Conservation (phyloP, 2,888 invertebrate genomes). For the Drosophila recens region DNA sequence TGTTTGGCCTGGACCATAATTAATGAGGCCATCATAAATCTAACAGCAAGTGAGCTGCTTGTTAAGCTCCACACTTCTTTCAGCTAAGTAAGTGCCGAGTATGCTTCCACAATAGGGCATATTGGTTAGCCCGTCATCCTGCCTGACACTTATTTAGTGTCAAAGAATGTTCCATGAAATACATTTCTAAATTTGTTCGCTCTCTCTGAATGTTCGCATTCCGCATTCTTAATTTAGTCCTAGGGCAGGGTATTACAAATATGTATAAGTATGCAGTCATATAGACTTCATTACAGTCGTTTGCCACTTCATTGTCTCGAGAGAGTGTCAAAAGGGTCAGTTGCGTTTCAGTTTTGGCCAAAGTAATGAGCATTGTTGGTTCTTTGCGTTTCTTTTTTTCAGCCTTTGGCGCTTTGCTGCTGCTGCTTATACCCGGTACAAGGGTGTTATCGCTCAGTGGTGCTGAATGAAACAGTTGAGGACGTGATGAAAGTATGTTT, state of each 20-base stretch:
- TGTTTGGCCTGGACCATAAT: constrained; percentile 61
- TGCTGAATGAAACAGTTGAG: background rate
- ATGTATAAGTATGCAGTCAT: constrained; percentile 21
- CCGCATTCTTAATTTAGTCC: background rate
- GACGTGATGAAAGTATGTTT: too few species aligned
- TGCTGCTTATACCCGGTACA: background rate
- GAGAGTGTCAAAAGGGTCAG: constrained; percentile 54
- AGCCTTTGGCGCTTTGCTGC: background rate
- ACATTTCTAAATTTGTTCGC: background rate
- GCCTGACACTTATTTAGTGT: background rate
- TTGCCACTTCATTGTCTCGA: constrained; percentile 32
- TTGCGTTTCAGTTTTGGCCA: constrained; percentile 22
- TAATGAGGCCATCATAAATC: constrained; percentile 78
- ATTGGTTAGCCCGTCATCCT: constrained; percentile 5
- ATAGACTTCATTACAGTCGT: constrained; percentile 24
- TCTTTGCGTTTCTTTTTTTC: background rate
- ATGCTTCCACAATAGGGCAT: constrained; percentile 20
- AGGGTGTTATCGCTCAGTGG: background rate
- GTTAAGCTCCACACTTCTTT: constrained; percentile 6
- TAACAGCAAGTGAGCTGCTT: constrained; percentile 36
- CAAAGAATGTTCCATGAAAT: background rate
- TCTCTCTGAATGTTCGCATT: background rate
- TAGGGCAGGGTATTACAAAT: constrained; percentile 28
- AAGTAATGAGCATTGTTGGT: constrained; percentile 51
- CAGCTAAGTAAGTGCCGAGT: background rate